Base-by-base conservation (phyloP, 2,113 vertebrate genomes). In the Nycticryphes semicollaris region DNA sequence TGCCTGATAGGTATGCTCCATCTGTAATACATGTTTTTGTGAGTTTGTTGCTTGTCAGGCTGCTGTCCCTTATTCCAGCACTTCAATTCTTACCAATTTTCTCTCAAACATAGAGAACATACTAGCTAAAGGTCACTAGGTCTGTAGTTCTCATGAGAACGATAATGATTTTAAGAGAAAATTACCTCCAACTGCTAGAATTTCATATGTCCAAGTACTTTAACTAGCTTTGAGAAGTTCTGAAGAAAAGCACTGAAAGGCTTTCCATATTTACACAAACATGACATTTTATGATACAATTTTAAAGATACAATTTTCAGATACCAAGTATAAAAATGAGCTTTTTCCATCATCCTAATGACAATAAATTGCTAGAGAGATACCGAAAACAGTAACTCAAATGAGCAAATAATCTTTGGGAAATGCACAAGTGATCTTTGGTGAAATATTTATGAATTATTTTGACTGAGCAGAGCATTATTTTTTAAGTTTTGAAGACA, bases 371-470 rank as follows among this genome's bases (percentile, higher is more conserved):
- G 25, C 54, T 76, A 30, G 48, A 87, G 56, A 0, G 4, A 33
- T 81, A 86, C 28, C 74, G 68, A 68, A 81, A 60, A 0, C 43
- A 77, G 69, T 84, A 95, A 97, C 94, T 95, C 54, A 92, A 57
- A 91, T 64, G 43, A 68, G 47, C 21, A 84, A 94, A 84, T 73
- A 77, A 56, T 89, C 39, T 90, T 91, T 66, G 72, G 74, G 69
- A 92, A 85, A 92, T 75, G 77, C 60, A 67, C 48, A 87, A 43
- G 30, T 75, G 67, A 81, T 94, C 10, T 75, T 93, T 87, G 41
- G 60, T 88, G 84, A 84, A 85, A 70, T 89, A 90, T 90, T 95
- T 93, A 89, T 90, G 72, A 94, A 89, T 87, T 11, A 90, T 92
- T 93, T 93, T 94, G 79, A 76, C 54, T 67, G 59, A 84, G 45